A percentile compares a stretch with the other conserved stretches of the same genome.
phyloP scores from a whole-genome alignment of 2,113 vertebrate genomes.

The Myotis lucifugus region DNA sequence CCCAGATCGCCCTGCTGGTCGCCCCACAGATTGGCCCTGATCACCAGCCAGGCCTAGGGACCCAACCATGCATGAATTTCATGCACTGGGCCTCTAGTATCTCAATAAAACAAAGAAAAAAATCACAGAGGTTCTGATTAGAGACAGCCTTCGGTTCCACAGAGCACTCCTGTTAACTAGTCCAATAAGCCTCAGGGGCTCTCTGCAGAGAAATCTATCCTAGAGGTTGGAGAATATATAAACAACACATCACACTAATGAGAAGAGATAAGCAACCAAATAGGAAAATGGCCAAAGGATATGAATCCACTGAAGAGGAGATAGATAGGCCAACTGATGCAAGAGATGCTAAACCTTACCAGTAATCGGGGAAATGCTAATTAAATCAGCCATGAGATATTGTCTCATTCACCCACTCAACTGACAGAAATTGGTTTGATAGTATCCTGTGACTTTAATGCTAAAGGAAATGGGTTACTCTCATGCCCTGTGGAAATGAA shows the following conservation, averaged over 20 bases:
- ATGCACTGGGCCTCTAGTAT: no score
- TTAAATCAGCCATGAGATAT: not conserved
- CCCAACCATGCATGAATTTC: no score
- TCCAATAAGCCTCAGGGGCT: not conserved
- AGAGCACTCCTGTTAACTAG: no score
- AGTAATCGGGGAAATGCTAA: not conserved
- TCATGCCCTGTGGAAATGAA: fast-evolving
- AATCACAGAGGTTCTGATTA: not conserved
- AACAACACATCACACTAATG: not conserved
- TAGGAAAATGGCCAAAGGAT: not conserved
- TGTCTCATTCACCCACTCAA: not conserved
- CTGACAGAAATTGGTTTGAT: not conserved
- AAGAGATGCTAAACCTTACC: not conserved
- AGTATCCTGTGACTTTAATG: not conserved
- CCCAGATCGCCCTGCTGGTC: no score
- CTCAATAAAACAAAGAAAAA: not conserved
- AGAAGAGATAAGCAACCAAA: not conserved
- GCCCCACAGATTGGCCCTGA: no score
- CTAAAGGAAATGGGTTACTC: not conserved
- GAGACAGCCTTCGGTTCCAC: not conserved
- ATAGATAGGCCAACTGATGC: not conserved
- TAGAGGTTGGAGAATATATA: not conserved
- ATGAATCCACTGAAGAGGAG: not conserved
- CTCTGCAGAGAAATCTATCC: not conserved
- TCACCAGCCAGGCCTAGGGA: no score